phyloP scores from a whole-genome alignment of 2,888 invertebrate genomes.

The Cosmia pyralina region DNA sequence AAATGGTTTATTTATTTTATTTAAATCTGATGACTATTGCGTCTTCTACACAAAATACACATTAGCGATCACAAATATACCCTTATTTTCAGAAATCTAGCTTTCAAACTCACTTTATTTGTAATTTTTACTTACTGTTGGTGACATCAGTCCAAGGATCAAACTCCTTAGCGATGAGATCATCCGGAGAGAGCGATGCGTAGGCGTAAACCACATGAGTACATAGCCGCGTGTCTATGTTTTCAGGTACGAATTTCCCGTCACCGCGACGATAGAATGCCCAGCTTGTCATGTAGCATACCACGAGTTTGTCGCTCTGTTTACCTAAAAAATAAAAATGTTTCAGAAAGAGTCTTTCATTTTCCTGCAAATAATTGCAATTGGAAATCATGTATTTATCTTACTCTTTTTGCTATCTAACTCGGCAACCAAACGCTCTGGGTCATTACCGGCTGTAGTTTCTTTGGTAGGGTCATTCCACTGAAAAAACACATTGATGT shows the following conservation, averaged over 20 bases:
- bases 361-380: background rate
- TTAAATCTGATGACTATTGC: background rate
- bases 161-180: constrained; percentile 93
- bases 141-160: constrained; percentile 97
- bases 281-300: constrained; percentile 97
- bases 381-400: constrained; percentile 15
- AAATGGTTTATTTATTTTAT: no score
- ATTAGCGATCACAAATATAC: background rate
- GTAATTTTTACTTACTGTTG: constrained; percentile 91
- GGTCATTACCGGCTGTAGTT: constrained; percentile 67
- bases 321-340: constrained; percentile 53
- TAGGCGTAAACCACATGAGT: constrained; percentile 97
- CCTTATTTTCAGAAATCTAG: background rate
- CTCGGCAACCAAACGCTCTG: constrained; percentile 70
- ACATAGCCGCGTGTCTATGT: constrained; percentile 95
- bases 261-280: constrained; percentile 95
- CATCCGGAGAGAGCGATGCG: constrained; percentile 95
- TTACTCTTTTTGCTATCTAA: constrained; percentile 79
- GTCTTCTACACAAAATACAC: background rate
- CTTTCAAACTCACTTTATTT: background rate
- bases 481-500: constrained; percentile 65
- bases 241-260: constrained; percentile 96
- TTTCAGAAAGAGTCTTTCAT: background rate
- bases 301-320: constrained; percentile 89
- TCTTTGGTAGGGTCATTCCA: constrained; percentile 77